Conservation (phyloP, 2,797 vertebrate species). For the Pipistrellus kuhlii region DNA sequence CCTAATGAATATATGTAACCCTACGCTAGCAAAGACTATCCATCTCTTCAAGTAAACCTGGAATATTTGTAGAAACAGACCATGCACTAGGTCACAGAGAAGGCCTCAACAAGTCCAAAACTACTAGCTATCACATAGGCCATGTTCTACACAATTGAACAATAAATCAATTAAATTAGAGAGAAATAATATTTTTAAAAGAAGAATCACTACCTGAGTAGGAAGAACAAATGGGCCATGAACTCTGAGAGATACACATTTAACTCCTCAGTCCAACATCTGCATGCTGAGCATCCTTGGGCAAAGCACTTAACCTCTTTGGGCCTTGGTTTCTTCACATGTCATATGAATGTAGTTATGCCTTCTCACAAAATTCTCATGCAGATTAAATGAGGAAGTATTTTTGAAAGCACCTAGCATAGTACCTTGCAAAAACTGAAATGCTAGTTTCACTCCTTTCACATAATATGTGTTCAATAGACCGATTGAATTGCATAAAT, state of each 20-base stretch:
- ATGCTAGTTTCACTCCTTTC: neutral
- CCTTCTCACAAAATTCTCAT: neutral
- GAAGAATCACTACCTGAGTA: neutral
- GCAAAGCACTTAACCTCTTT: neutral
- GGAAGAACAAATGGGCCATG: neutral
- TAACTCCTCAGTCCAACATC: neutral
- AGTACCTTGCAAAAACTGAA: neutral
- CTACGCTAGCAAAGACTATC: neutral
- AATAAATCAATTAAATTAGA: constrained; percentile 1
- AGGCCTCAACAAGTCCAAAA: neutral
- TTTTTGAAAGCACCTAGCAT: neutral
- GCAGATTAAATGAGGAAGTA: neutral
- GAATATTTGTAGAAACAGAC: neutral
- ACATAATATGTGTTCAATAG: neutral
- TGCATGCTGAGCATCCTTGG: neutral
- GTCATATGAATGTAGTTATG: neutral
- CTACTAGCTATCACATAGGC: neutral
- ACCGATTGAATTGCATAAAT: neutral
- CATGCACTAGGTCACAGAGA: neutral
- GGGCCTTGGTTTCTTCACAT: neutral
- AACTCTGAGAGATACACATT: neutral
- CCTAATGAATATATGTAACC: neutral
- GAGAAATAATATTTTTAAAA: constrained; percentile 10
- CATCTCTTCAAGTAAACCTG: neutral
- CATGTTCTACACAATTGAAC: neutral